phyloP scores from a whole-genome alignment of 2,797 vertebrate species.

The Fistularia commersonii region DNA sequence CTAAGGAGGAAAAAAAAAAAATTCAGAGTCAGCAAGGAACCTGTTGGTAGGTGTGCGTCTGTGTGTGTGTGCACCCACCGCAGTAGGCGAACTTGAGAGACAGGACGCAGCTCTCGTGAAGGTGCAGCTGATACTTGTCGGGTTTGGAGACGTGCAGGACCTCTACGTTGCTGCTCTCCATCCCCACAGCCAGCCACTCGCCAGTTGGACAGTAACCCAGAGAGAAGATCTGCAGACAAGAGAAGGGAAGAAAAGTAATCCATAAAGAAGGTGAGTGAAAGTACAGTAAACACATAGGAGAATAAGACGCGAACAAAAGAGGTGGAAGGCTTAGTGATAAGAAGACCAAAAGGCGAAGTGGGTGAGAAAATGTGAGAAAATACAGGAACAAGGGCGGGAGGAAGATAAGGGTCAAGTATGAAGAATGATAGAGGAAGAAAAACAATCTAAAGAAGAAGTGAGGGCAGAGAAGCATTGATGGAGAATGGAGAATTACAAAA shows the following conservation, averaged over 20 bases:
- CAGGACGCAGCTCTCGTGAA: slow-evolving; percentile 78
- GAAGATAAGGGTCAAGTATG: slow-evolving; percentile 23
- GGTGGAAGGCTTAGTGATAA: slow-evolving; percentile 11
- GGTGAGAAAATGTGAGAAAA: slow-evolving; percentile 5
- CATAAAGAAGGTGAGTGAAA: not conserved
- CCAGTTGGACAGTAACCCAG: slow-evolving; percentile 75
- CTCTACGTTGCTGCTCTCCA: slow-evolving; percentile 77
- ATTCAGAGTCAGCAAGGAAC: not conserved
- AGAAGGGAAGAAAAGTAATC: not conserved
- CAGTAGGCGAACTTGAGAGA: slow-evolving; percentile 76
- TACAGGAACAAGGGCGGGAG: slow-evolving; percentile 13
- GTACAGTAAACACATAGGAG: not conserved
- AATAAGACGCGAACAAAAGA: not conserved
- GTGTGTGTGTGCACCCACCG: slow-evolving; percentile 36
- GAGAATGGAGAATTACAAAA: not conserved
- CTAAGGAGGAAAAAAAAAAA: too few species aligned
- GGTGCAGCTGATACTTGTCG: slow-evolving; percentile 79
- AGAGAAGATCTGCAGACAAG: slow-evolving; percentile 62
- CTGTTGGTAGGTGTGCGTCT: not conserved
- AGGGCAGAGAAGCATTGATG: slow-evolving; percentile 9
- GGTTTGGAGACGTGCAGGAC: slow-evolving; percentile 75
- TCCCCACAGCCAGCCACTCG: slow-evolving; percentile 73
- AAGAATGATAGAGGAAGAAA: not conserved
- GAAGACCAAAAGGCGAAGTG: slow-evolving; percentile 7
- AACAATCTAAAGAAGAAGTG: slow-evolving; percentile 10